Conservation (phyloP, 2,113 vertebrate genomes). For the Uria aalge region DNA sequence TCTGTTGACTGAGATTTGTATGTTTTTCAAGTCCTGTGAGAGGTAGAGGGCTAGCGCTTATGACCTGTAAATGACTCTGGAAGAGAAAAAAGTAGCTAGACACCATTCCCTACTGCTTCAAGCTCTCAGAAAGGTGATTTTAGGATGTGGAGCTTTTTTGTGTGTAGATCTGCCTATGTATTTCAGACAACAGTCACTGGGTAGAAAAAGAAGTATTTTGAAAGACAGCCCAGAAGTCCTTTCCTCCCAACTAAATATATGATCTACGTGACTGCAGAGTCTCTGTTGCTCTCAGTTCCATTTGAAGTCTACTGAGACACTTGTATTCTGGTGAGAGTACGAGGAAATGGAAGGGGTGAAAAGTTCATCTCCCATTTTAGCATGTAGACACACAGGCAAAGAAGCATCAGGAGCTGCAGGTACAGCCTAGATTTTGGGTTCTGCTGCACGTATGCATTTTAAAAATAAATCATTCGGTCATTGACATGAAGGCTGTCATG, state of each 20-base stretch:
- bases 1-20: not conserved
- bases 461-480: conserved; percentile 11
- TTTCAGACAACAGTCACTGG: not conserved
- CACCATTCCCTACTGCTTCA: not conserved
- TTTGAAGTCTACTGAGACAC: conserved; percentile 44
- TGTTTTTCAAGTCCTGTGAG: not conserved
- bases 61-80: not conserved
- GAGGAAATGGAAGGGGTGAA: not conserved
- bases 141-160: not conserved
- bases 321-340: not conserved
- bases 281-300: conserved; percentile 8
- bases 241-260: not conserved
- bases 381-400: not conserved
- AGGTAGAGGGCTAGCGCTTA: not conserved
- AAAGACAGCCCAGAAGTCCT: not conserved
- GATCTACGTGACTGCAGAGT: not conserved
- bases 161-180: not conserved
- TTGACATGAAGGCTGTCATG: not conserved
- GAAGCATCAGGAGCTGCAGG: conserved; percentile 10
- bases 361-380: conserved; percentile 31
- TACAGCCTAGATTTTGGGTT: conserved; percentile 19
- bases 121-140: not conserved
- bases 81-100: not conserved
- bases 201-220: not conserved
- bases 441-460: not conserved